Base-by-base conservation (phyloP, 2,797 vertebrate genomes). In the Pangasius larnaudii region DNA sequence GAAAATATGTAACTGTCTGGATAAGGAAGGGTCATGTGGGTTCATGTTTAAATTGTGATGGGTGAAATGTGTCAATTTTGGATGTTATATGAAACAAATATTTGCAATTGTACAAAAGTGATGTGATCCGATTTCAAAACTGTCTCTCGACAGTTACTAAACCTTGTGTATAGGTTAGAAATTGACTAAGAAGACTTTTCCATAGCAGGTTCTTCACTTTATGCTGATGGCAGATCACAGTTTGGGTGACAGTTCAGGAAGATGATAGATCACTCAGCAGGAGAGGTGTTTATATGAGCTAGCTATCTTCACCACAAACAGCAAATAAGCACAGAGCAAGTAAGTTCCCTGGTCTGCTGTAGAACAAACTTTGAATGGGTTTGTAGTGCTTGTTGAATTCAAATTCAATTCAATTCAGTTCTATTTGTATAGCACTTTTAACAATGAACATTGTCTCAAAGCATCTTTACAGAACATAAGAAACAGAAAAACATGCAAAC, bases 231-330 rank as follows among this genome's bases (percentile, higher is more conserved):
- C 30, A 79, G 22, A 79, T 79, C 77, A 58, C 77, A 79, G 30
- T 79, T 58, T 58, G 77, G 53, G 30, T 36, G 77, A 79, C 53
- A 24, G 53, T 33, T 78, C 10, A 46, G 18, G 30, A 53, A 36
- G 85, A 65, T 86, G 58, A 65, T 51, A 51, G 42, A 49, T 59
- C 58, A 65, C 58, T 86, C 61, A 53, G 85, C 85, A 51, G 72
- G 85, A 86, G 85, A 79, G 53, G 77, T 58, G 53, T 79, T 56
- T 56, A 56, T 56, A 14, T 53, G 75, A 79, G 9, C n/a, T 78
- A 16, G 51, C 49, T 78, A 53, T 33, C 30, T 33, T 36, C 77
- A 79, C 18, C 53, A 79, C 30, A 36, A 5, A 36, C 9, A 13
- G 30, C 51, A 58, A 36, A 58, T 79, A 79, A 36, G 3, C 30